Percentiles rank a stretch among this genome's conserved stretches.
These are phyloP conservation scores for Drosophila mulleri DNA, from an alignment of 2,888 invertebrate genomes.

Conservation along the genomic window DNA sequence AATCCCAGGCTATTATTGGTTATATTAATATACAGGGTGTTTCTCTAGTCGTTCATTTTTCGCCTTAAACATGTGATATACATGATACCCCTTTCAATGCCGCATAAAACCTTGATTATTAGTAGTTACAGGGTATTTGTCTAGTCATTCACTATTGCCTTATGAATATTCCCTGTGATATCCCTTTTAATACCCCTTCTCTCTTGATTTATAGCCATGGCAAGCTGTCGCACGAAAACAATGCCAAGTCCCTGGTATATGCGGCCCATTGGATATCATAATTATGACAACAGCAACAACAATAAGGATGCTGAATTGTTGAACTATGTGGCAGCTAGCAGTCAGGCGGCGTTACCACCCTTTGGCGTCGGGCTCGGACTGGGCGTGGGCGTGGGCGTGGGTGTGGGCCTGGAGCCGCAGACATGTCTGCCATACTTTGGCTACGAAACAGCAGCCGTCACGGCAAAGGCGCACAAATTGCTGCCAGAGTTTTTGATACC, in stretches of 20 bases:
- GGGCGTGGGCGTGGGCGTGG: conserved; percentile 19
- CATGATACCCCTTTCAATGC: neutral
- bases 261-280: conserved; percentile 75
- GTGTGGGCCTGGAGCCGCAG: conserved; percentile 45
- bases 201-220: conserved; percentile 66
- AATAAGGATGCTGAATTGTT: conserved; percentile 51
- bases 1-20: neutral
- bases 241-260: conserved; percentile 76
- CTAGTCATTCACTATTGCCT: neutral
- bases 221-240: conserved; percentile 75
- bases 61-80: neutral
- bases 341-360: conserved; percentile 36
- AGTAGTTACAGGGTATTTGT: neutral
- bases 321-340: conserved; percentile 48
- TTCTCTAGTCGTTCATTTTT: neutral
- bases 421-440: conserved; percentile 81
- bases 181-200: conserved; percentile 2
- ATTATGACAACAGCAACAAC: conserved; percentile 59
- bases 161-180: neutral
- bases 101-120: neutral
- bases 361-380: conserved; percentile 18
- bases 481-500: conserved; percentile 78
- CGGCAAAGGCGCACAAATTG: conserved; percentile 63
- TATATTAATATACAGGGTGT: neutral
- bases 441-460: conserved; percentile 54